Base-by-base conservation (phyloP, 2,113 vertebrate species). In the Tetrao urogallus region DNA sequence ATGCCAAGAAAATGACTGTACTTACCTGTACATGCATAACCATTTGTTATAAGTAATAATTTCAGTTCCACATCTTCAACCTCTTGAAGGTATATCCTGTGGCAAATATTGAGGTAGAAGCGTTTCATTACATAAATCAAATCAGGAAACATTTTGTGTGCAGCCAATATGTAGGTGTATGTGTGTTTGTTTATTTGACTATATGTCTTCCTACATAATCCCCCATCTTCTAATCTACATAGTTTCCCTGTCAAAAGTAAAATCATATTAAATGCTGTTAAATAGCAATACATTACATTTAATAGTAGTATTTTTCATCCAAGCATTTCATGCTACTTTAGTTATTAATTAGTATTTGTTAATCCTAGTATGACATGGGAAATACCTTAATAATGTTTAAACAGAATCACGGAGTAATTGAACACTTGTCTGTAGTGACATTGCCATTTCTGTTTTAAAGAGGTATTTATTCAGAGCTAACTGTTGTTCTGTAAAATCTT, bases 131-230 rank as follows among this genome's bases (percentile, higher is more conserved):
- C 77, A 34, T 71, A 92, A 90, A 73, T 84, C 32, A 61, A 73
- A 82, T 75, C 60, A 71, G 66, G 28, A 76, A 87, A 80, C 32
- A 22, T 80, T 96, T 92, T 11, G 6, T 88, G 50, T 81, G 71
- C 89, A 95, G 71, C 54, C 48, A 72, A 43, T 69, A 67, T 47
- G 89, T 82, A 71, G 81, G 89, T 77, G 64, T 63, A 45, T 79
- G 28, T 85, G 58, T 83, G 34, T 93, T 76, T 95, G 64, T 91
- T 95, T 95, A 30, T 92, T 79, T 91, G 71, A 87, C 63, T 58
- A 14, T 85, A 3, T 87, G 47, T 79, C 87, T 92, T 75, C 91
- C 87, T 77, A 85, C 89, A 47, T 82, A 87, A 80, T 91, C 15
- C 50, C 11, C 89, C 58, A 74, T 93, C 5, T 82, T 85, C 86